These are phyloP conservation scores for Phainopepla nitens DNA, from an alignment of 2,113 vertebrate species.

Conservation along the genomic window DNA sequence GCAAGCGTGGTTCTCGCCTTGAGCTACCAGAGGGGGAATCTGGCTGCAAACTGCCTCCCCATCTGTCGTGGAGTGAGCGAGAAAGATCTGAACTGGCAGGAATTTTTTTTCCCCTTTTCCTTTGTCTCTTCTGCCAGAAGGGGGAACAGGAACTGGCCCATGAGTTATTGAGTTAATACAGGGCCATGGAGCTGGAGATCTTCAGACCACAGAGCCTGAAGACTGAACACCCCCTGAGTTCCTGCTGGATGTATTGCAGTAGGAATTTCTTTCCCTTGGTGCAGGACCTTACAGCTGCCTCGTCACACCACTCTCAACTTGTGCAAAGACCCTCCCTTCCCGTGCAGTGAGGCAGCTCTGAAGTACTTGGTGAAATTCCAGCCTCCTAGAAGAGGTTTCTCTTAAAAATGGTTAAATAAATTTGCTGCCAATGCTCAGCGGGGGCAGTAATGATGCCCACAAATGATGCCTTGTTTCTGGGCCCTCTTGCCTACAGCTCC, in stretches of 20 bases:
- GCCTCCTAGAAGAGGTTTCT: neutral
- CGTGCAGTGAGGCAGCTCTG: rapidly evolving
- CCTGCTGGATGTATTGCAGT: neutral
- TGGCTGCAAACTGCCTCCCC: conserved; percentile 52
- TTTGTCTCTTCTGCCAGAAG: conserved; percentile 24
- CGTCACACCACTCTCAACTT: neutral
- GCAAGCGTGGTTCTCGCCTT: conserved; percentile 9
- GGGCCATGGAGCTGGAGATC: neutral
- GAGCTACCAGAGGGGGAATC: conserved; percentile 53
- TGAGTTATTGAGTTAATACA: conserved; percentile 24
- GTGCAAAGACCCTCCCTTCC: neutral
- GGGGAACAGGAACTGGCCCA: conserved; percentile 11
- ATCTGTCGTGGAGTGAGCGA: neutral
- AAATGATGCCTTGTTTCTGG: neutral
- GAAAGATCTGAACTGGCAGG: conserved; percentile 26
- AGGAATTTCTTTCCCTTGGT: neutral
- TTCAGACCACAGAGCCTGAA: neutral
- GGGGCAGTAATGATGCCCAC: no score
- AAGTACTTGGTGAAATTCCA: neutral
- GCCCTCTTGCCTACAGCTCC: neutral
- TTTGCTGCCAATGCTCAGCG: neutral
- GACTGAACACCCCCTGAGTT: neutral
- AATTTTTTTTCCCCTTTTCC: neutral
- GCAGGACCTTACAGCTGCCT: neutral
- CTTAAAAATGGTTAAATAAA: neutral